A percentile compares a stretch with the other conserved stretches of the same genome.
phyloP scores from a whole-genome alignment of 2,113 vertebrate species.

The Oreochromis niloticus region DNA sequence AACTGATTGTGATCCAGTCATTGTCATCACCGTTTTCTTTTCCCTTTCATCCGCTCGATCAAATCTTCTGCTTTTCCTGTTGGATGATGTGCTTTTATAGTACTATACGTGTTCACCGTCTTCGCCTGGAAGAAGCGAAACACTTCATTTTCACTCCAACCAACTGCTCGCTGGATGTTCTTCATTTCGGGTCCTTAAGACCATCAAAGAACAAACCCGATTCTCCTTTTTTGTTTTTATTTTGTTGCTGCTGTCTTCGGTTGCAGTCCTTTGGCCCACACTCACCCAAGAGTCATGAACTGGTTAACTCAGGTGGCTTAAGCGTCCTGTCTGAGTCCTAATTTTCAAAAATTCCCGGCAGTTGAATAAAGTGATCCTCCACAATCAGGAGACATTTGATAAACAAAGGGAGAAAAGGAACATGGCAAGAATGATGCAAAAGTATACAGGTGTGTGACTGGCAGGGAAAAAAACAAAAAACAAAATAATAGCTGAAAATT shows the following conservation, averaged over 20 bases:
- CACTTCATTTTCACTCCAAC: background rate
- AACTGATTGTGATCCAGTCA: constrained; percentile 60
- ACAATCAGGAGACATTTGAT: background rate
- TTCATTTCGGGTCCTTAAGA: background rate
- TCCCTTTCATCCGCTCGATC: background rate
- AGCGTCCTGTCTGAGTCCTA: background rate
- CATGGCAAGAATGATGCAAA: background rate
- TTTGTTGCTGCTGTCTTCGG: background rate
- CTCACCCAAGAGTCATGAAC: constrained; percentile 2
- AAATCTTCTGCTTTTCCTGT: background rate
- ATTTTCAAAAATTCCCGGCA: constrained; percentile 5
- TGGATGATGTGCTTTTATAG: constrained; percentile 1
- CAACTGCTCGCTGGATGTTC: background rate
- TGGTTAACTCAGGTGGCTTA: background rate
- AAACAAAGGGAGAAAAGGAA: background rate
- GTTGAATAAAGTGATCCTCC: constrained; percentile 1
- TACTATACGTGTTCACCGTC: background rate
- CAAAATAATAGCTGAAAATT: background rate
- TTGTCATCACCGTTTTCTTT: constrained; percentile 38
- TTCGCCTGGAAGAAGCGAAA: constrained; percentile 56
- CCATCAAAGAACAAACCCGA: background rate
- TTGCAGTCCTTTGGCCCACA: constrained; percentile 37
- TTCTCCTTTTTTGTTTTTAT: background rate
- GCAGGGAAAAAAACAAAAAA: background rate
- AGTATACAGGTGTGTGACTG: background rate